Conservation (phyloP, 1,140 invertebrate genomes). For the Zaprionus gabonicus region DNA sequence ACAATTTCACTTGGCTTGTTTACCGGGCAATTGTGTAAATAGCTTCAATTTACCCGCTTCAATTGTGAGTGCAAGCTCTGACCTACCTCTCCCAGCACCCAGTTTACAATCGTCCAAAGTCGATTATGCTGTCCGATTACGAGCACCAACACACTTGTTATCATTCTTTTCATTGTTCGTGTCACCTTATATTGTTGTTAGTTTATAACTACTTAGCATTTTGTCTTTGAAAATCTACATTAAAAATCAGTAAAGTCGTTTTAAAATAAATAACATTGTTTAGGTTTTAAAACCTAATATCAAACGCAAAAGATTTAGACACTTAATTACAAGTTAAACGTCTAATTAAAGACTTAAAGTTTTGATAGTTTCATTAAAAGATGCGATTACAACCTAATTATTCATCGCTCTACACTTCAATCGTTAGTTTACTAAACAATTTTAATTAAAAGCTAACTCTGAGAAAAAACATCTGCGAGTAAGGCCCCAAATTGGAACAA, state of each 20-base stretch:
- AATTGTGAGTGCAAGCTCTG: constrained; percentile 4
- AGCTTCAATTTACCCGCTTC: constrained; percentile 15
- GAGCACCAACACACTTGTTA: neutral
- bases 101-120: neutral
- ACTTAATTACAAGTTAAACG: too few species aligned
- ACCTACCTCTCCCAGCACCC: neutral
- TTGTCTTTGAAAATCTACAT: neutral
- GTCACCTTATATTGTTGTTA: neutral
- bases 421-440: constrained; percentile 23
- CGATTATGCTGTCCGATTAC: neutral
- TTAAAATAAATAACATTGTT: neutral
- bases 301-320: too few species aligned
- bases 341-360: too few species aligned
- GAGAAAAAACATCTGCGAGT: constrained; percentile 35
- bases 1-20: constrained; percentile 22
- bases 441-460: constrained; percentile 20
- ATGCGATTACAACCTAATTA: neutral
- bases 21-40: constrained; percentile 33
- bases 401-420: neutral
- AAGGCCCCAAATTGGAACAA: neutral
- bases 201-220: too few species aligned
- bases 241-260: neutral
- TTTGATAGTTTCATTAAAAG: too few species aligned
- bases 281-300: too few species aligned
- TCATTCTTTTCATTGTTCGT: too few species aligned